Conservation (phyloP, 1,140 invertebrate genomes). For the Paracyclopina nana region DNA sequence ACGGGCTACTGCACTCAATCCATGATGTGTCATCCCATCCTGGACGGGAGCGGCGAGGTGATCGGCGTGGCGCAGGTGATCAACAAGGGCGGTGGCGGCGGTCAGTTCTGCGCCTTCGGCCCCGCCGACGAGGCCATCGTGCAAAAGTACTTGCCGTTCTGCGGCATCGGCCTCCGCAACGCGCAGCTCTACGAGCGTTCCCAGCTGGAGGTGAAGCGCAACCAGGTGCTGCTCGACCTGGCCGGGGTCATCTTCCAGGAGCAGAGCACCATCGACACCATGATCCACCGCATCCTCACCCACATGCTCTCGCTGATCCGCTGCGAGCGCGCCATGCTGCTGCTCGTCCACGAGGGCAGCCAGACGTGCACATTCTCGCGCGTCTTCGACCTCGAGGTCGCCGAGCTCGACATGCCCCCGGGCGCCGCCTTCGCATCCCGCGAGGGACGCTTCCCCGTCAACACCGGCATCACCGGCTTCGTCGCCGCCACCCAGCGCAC, state of each 20-base stretch:
- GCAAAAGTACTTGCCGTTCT: slow-evolving; percentile 79
- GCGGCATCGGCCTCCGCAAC: slow-evolving; percentile 80
- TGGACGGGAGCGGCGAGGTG: slow-evolving; percentile 78
- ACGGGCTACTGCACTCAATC: slow-evolving; percentile 82
- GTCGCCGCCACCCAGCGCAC: slow-evolving; percentile 89
- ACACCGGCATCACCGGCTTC: slow-evolving; percentile 83
- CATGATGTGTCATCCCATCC: slow-evolving; percentile 85
- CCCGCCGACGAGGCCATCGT: slow-evolving; percentile 75
- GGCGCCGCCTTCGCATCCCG: slow-evolving; percentile 48
- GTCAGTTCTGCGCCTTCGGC: no score
- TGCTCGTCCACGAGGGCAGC: slow-evolving; percentile 65
- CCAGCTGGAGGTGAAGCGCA: slow-evolving; percentile 77
- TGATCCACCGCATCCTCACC: slow-evolving; percentile 78
- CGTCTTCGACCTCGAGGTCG: slow-evolving; percentile 74
- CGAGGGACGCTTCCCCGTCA: slow-evolving; percentile 83
- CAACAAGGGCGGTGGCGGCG: slow-evolving; percentile 56
- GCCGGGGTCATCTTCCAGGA: slow-evolving; percentile 92
- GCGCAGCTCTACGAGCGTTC: slow-evolving; percentile 84
- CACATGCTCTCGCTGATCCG: slow-evolving; percentile 84
- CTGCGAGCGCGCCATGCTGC: slow-evolving; percentile 63
- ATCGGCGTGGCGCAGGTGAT: slow-evolving; percentile 91
- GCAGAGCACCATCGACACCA: slow-evolving; percentile 83
- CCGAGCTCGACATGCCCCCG: slow-evolving; percentile 49
- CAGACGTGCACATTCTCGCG: slow-evolving; percentile 62
- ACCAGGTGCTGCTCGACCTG: slow-evolving; percentile 80